Conservation (phyloP, 2,888 invertebrate genomes). For the Hanleya hanleyi region DNA sequence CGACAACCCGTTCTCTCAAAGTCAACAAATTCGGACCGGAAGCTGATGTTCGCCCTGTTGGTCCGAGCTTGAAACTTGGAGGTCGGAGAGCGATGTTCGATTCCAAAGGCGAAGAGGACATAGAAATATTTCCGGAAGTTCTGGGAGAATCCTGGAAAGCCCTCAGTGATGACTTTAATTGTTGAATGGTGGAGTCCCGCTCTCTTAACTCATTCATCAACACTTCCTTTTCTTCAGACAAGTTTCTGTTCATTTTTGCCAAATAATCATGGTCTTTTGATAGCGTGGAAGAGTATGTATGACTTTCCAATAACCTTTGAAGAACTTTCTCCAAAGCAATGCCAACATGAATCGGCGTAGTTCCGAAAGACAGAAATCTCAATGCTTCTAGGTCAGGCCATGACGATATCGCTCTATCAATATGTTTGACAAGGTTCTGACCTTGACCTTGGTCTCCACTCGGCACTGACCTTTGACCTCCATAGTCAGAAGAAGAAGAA, state of each 20-base stretch:
- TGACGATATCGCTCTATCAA: neutral
- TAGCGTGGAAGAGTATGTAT: neutral
- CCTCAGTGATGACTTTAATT: neutral
- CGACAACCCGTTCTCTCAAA: neutral
- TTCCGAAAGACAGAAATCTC: neutral
- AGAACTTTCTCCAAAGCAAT: neutral
- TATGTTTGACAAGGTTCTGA: neutral
- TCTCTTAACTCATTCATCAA: neutral
- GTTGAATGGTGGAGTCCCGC: neutral
- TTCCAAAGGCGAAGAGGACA: neutral
- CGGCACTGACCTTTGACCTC: neutral
- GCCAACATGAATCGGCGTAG: neutral
- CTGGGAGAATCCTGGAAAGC: conserved; percentile 1
- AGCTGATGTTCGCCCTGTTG: neutral
- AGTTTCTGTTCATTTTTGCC: neutral
- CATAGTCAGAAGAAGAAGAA: neutral
- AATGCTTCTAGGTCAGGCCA: neutral
- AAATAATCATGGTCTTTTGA: conserved; percentile 3
- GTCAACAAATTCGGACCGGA: neutral
- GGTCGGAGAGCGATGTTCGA: neutral
- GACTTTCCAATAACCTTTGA: neutral
- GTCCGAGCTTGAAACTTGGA: neutral
- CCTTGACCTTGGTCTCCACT: neutral
- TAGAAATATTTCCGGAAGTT: neutral
- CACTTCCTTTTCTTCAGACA: neutral